These are phyloP conservation scores for Drosophila hamatofila DNA, from an alignment of 2,888 invertebrate genomes.

Conservation along the genomic window DNA sequence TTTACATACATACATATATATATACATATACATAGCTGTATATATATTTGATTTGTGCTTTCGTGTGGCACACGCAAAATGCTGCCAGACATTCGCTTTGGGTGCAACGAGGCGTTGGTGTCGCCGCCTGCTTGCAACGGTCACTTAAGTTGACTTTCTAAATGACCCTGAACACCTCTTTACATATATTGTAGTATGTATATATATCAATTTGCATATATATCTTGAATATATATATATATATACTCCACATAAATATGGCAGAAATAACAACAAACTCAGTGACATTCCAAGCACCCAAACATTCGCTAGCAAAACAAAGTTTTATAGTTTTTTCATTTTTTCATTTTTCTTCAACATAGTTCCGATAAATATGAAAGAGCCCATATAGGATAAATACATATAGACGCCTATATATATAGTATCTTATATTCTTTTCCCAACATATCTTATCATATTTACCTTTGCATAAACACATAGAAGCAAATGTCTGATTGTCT, in stretches of 20 bases:
- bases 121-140: constrained; percentile 25
- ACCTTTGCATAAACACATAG: neutral
- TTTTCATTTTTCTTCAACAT: neutral
- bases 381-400: neutral
- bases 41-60: constrained; percentile 14
- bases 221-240: neutral
- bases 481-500: neutral
- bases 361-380: neutral
- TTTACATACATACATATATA: neutral
- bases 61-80: constrained; percentile 64
- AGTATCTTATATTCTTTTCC: neutral
- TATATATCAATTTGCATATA: neutral
- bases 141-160: constrained; percentile 37
- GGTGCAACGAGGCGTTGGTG: constrained; percentile 52
- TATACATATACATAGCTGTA: neutral
- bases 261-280: neutral
- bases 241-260: no score
- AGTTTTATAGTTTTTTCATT: neutral
- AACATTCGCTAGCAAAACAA: neutral
- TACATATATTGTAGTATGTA: neutral
- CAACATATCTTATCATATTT: neutral
- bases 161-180: constrained; percentile 46
- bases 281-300: neutral
- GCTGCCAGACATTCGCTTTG: constrained; percentile 33
- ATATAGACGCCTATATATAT: neutral